phyloP scores from a whole-genome alignment of 1,140 invertebrate species.

The Hylyphantes graminicola region DNA sequence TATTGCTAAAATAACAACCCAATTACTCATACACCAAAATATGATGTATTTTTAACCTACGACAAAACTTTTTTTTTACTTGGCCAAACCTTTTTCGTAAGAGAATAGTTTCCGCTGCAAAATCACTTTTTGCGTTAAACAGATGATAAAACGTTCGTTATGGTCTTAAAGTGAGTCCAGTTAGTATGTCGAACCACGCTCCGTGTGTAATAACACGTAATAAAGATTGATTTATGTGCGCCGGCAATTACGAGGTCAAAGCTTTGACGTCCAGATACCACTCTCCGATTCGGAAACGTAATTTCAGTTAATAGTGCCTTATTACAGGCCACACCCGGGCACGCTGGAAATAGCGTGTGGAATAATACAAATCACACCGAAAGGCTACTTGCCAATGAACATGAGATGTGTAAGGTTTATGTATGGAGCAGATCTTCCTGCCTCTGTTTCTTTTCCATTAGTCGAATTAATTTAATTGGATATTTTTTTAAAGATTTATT shows the following conservation, averaged over 20 bases:
- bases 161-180: background rate
- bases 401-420: too few species aligned
- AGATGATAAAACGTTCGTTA: slow-evolving; percentile 37
- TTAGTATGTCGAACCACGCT: slow-evolving; percentile 34
- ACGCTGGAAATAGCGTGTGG: slow-evolving; percentile 26
- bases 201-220: slow-evolving; percentile 50
- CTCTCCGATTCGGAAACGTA: slow-evolving; percentile 39
- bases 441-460: too few species aligned
- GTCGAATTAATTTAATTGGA: too few species aligned
- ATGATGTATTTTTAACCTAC: too few species aligned
- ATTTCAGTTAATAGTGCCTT: slow-evolving; percentile 53
- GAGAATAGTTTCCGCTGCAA: too few species aligned
- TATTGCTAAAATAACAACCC: too few species aligned
- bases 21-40: too few species aligned
- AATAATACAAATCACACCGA: slow-evolving; percentile 38
- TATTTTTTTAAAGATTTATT: too few species aligned
- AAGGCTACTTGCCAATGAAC: too few species aligned
- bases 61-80: too few species aligned
- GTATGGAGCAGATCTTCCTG: too few species aligned
- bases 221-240: slow-evolving; percentile 58
- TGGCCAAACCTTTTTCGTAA: too few species aligned
- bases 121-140: slow-evolving; percentile 30
- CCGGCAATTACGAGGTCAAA: slow-evolving; percentile 47
- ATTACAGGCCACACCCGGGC: slow-evolving; percentile 50
- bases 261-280: slow-evolving; percentile 32